Evolutionary conservation across 2,113 vertebrate genomes (phyloP).

Genomic region (Actenoides hombroni): DNA sequence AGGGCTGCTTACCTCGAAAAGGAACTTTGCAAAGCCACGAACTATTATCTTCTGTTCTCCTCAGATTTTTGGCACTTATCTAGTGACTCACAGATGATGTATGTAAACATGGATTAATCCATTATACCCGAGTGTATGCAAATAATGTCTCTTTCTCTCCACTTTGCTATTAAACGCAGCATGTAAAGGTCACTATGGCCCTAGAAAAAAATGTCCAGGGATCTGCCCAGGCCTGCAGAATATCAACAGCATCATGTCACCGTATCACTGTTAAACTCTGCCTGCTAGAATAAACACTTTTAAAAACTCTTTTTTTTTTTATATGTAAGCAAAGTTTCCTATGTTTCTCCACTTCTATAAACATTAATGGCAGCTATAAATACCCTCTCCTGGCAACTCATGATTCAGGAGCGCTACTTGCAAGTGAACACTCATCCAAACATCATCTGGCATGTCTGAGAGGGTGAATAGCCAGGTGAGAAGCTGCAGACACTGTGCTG

Average conservation of each 20-base stretch:
- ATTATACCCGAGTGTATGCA: background rate
- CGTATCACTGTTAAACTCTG: background rate
- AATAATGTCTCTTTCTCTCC: background rate
- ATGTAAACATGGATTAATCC: slow-evolving; percentile 25
- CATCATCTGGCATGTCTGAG: background rate
- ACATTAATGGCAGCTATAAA: slow-evolving; percentile 11
- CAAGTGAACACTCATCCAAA: background rate
- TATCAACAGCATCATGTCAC: slow-evolving; percentile 9
- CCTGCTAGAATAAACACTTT: slow-evolving; percentile 45
- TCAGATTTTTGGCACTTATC: background rate
- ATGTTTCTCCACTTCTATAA: slow-evolving; percentile 35
- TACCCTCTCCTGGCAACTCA: background rate
- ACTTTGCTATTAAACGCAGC: background rate
- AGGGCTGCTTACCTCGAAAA: background rate
- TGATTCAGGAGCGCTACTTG: background rate
- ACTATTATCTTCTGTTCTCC: background rate
- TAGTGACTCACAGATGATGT: background rate
- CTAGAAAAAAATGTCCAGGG: background rate
- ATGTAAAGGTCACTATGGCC: slow-evolving; percentile 27
- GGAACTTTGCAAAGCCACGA: background rate
- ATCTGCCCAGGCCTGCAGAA: background rate
- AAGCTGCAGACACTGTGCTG: background rate
- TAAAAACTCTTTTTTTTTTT: background rate
- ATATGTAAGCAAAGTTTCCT: slow-evolving; percentile 20
- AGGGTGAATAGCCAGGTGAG: background rate